Evolutionary conservation across 2,113 vertebrate genomes (phyloP).

Genomic region (Chaenocephalus aceratus): DNA sequence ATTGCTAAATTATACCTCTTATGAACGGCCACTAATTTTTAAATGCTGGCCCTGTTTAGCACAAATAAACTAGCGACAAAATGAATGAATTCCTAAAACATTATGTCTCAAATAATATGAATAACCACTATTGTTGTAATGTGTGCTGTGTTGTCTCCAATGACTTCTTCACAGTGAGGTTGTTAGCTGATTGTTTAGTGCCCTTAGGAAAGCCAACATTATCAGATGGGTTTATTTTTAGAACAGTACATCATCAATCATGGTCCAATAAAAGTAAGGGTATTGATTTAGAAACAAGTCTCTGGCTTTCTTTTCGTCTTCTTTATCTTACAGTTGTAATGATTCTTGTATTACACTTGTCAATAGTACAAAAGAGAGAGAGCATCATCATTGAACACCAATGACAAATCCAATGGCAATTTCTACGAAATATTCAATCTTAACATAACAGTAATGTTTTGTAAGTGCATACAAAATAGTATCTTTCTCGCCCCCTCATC

Average conservation of each 20-base stretch:
- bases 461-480: conserved; percentile 34
- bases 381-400: conserved; percentile 7
- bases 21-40: too few species aligned
- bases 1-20: background rate
- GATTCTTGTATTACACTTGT: background rate
- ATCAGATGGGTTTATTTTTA: conserved; percentile 15
- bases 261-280: conserved; percentile 8
- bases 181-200: background rate
- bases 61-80: background rate
- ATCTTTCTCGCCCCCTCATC: conserved; percentile 53
- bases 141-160: background rate
- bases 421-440: conserved; percentile 15
- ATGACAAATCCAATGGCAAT: conserved; percentile 6
- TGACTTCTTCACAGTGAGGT: background rate
- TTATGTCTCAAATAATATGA: background rate
- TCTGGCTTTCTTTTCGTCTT: background rate
- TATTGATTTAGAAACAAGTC: conserved; percentile 31
- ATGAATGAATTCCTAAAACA: background rate
- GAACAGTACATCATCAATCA: conserved; percentile 24
- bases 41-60: too few species aligned
- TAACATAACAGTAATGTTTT: conserved; percentile 25
- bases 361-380: background rate
- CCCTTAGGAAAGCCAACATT: conserved; percentile 14
- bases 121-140: background rate
- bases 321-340: background rate